A percentile compares a stretch with the other conserved stretches of the same genome.
phyloP scores from a whole-genome alignment of 2,797 vertebrate genomes.

The Ispidina lecontei region DNA sequence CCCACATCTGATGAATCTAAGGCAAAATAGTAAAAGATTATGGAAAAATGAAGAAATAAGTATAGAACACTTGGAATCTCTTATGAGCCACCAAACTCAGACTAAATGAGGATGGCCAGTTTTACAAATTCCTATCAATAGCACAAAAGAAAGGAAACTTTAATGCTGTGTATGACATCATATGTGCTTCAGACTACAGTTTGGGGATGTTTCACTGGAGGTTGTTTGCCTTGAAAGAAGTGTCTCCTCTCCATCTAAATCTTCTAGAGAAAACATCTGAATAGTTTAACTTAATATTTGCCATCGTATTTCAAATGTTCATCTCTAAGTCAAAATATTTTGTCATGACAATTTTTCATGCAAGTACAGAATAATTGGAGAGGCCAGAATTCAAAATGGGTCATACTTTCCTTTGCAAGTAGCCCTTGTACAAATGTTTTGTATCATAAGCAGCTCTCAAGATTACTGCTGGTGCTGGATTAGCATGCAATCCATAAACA shows the following conservation, averaged over 20 bases:
- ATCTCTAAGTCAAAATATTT: background rate
- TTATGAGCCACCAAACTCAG: background rate
- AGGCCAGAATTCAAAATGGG: background rate
- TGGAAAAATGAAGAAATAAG: background rate
- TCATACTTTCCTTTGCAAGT: background rate
- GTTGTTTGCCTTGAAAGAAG: background rate
- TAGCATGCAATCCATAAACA: background rate
- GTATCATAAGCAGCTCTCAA: background rate
- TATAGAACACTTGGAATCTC: background rate
- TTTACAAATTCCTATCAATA: background rate
- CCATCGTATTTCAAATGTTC: background rate
- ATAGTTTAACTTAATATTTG: background rate
- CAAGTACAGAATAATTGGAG: background rate
- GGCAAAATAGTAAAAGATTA: background rate
- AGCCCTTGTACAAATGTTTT: background rate
- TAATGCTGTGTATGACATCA: background rate
- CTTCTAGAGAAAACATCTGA: background rate
- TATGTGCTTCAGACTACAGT: background rate
- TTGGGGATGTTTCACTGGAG: background rate
- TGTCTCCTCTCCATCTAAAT: background rate
- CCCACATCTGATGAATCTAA: background rate
- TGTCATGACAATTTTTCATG: background rate
- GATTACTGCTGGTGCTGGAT: background rate
- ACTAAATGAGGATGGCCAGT: background rate
- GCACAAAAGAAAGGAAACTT: background rate